A percentile compares a stretch with the other conserved stretches of the same genome.
Conservation (phyloP, 2,797 vertebrate species). For the Takifugu rubripes region DNA sequence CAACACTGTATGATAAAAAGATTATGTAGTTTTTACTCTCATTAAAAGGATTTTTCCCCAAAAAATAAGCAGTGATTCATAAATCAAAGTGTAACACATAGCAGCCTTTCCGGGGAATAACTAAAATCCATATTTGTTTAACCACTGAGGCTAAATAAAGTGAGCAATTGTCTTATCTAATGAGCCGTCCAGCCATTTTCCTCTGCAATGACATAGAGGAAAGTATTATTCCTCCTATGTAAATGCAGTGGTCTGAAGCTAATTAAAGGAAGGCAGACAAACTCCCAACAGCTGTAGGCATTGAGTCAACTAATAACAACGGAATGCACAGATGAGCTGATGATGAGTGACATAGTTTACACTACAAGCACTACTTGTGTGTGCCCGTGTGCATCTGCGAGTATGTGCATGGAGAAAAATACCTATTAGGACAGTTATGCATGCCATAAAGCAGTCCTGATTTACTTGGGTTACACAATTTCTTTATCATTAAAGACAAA, state of each 20-base stretch:
- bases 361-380: background rate
- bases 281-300: conserved; percentile 8
- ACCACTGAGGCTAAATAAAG: conserved; percentile 22
- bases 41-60: background rate
- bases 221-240: too few relatives aligned
- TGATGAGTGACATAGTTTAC: conserved; percentile 2
- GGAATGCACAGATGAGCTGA: conserved; percentile 16
- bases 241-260: background rate
- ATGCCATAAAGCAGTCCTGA: conserved; percentile 7
- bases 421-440: background rate
- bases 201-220: conserved; percentile 17
- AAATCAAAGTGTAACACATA: conserved; percentile 13
- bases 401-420: background rate
- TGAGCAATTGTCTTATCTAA: conserved; percentile 30
- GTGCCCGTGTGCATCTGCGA: too few relatives aligned
- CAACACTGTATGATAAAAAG: background rate
- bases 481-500: conserved; percentile 17
- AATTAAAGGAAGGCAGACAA: background rate
- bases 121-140: conserved; percentile 23
- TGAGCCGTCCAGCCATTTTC: conserved; percentile 38
- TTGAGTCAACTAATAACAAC: background rate
- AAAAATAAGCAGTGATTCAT: conserved; percentile 12
- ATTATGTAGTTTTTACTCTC: conserved; percentile 6
- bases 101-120: conserved; percentile 14
- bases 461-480: conserved; percentile 2